Conservation (phyloP, 2,888 invertebrate genomes). For the Heliconius ethilla region DNA sequence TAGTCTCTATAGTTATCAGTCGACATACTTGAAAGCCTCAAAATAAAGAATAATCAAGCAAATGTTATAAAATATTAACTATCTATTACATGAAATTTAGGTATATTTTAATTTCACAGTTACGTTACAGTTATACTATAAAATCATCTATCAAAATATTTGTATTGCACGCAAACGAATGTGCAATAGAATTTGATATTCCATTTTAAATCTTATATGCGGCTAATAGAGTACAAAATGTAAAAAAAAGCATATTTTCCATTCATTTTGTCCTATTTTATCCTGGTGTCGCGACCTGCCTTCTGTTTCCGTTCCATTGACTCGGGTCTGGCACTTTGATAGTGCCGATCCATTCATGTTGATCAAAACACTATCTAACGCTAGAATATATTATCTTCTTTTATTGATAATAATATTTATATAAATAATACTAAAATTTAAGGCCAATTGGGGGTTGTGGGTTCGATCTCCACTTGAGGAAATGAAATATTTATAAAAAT, state of each 20-base stretch:
- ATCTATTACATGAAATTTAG: too few relatives aligned
- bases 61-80: too few relatives aligned
- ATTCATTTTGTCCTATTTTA: constrained; percentile 48
- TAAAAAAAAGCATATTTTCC: constrained; percentile 5
- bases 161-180: not conserved
- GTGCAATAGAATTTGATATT: constrained; percentile 5
- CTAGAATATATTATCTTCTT: constrained; percentile 17
- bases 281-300: constrained; percentile 50
- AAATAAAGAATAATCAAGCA: too few relatives aligned
- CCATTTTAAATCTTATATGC: constrained; percentile 1
- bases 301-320: constrained; percentile 70
- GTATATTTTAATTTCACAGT: not conserved
- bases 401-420: constrained; percentile 10
- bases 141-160: not conserved
- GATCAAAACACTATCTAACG: constrained; percentile 26
- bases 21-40: too few relatives aligned
- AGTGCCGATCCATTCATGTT: constrained; percentile 52
- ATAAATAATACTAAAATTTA: not conserved
- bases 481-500: too few relatives aligned
- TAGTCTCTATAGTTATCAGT: not conserved
- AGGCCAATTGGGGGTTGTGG: too few relatives aligned
- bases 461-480: too few relatives aligned
- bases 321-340: constrained; percentile 54
- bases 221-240: not conserved
- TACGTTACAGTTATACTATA: not conserved